Base-by-base conservation (phyloP, 2,888 invertebrate genomes). In the Polydrusus tereticollis region DNA sequence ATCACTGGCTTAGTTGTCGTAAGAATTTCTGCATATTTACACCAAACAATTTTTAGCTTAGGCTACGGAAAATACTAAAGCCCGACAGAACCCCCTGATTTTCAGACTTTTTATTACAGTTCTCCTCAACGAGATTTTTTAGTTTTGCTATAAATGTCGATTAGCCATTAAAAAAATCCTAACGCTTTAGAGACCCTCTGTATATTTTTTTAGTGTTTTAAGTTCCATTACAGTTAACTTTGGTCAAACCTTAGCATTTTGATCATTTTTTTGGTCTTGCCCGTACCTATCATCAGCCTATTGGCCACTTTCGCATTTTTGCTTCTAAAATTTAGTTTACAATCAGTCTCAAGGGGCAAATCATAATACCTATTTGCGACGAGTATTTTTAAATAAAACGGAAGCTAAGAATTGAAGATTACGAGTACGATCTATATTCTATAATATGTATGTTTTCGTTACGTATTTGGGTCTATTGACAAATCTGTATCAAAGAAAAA, bases 301-400 rank as follows among this genome's bases (percentile, higher is more conserved):
- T 45, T 12, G 29, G 14, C 33, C 21, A 26, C 6, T 21, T 36
- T 16, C 33, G 45, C 29, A 29, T 20, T 21, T 60, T 60, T 69
- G 20, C 52, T 45, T 43, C 60, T 50, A 36, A 64, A 50, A 36
- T 64, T 29, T 58, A 65, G 50, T 58, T 52, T 63, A 72, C 57
- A 76, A 84, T 86, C 86, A 86, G 86, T 86, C 86, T 86, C 85
- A 86, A 85, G 82, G 83, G 84, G 85, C 85, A 83, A 85, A 86
- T 79, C 80, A 84, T 83, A 83, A 83, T 80, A 57, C 23, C 82
- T 80, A 80, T 83, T 80, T 82, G 80, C 82, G 79, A 83, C 81
- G 82, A 83, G 72, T 72, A 72, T 72, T 72, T 57, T 67, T 41
- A 33, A 41, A 14, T 78, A 71, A 71, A 82, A 81, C 80, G 80